phyloP scores from a whole-genome alignment of 2,113 vertebrate species.

The Calonectris borealis region DNA sequence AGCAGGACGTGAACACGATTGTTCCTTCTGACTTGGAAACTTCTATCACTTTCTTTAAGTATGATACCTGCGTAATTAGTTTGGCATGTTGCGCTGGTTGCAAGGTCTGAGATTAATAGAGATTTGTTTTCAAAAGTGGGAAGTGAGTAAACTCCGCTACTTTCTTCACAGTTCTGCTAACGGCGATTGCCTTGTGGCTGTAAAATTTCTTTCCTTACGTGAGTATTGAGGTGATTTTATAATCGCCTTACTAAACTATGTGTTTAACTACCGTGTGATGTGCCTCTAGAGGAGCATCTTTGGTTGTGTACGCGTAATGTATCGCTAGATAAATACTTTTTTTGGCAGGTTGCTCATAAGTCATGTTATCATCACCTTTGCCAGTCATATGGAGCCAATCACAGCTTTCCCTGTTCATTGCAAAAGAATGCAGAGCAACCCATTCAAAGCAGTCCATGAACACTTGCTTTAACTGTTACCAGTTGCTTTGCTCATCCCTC shows the following conservation, averaged over 20 bases:
- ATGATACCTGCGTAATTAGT: not conserved
- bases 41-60: not conserved
- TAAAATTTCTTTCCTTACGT: not conserved
- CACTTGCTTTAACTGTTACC: not conserved
- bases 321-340: conserved; percentile 9
- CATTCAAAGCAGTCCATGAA: not conserved
- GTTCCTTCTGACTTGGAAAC: conserved; percentile 10
- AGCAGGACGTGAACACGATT: not conserved
- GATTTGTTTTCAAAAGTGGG: not conserved
- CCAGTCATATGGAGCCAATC: conserved; percentile 52
- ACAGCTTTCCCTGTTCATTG: conserved; percentile 25
- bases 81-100: not conserved
- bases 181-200: not conserved
- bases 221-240: not conserved
- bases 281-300: conserved; percentile 41
- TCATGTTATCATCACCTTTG: conserved; percentile 63
- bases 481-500: not conserved
- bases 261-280: conserved; percentile 9
- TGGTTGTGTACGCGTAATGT: not conserved
- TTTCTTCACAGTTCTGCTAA: not conserved
- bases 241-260: not conserved
- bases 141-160: not conserved
- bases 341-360: conserved; percentile 26
- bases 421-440: not conserved
- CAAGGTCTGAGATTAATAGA: not conserved